Conservation (phyloP, 2,113 vertebrate species). For the Zosterops pallidus region DNA sequence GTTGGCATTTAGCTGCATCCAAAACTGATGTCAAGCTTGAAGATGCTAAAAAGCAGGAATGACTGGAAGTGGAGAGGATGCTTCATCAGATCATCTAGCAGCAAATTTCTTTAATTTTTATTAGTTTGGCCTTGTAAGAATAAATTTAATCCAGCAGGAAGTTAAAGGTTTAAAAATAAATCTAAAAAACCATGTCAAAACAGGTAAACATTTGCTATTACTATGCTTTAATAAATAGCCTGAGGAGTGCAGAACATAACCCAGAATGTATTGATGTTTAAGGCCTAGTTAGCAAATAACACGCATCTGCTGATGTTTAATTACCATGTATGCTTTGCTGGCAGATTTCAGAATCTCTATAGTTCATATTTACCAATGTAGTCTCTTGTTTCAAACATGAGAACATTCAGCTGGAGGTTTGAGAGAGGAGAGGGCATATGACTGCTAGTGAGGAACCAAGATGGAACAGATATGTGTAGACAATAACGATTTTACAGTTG, state of each 20-base stretch:
- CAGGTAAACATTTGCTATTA: conserved; percentile 56
- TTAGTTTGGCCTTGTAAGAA: not conserved
- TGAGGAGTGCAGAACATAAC: conserved; percentile 15
- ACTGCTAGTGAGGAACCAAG: not conserved
- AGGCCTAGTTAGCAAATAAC: conserved; percentile 59
- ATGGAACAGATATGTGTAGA: not conserved
- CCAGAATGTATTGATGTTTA: conserved; percentile 29
- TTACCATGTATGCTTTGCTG: conserved; percentile 28
- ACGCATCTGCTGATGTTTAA: conserved; percentile 36
- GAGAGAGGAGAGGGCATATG: not conserved
- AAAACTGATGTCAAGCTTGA: conserved; percentile 76
- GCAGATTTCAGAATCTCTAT: conserved; percentile 18
- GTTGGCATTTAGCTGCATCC: conserved; percentile 78
- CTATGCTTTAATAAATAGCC: conserved; percentile 29
- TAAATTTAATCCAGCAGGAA: conserved; percentile 28
- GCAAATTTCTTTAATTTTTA: conserved; percentile 54
- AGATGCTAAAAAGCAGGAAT: conserved; percentile 68
- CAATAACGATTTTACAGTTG: conserved; percentile 34
- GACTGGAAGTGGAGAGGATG: conserved; percentile 25
- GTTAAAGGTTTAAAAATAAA: conserved; percentile 50
- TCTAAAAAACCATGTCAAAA: conserved; percentile 13
- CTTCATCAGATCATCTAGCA: conserved; percentile 53
- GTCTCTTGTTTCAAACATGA: conserved; percentile 23
- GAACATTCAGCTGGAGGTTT: not conserved
- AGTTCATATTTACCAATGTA: not conserved